Percentiles rank a stretch among this genome's conserved stretches.
Evolutionary conservation across 1,140 invertebrate genomes (phyloP).

Genomic region (Helicoverpa armigera): DNA sequence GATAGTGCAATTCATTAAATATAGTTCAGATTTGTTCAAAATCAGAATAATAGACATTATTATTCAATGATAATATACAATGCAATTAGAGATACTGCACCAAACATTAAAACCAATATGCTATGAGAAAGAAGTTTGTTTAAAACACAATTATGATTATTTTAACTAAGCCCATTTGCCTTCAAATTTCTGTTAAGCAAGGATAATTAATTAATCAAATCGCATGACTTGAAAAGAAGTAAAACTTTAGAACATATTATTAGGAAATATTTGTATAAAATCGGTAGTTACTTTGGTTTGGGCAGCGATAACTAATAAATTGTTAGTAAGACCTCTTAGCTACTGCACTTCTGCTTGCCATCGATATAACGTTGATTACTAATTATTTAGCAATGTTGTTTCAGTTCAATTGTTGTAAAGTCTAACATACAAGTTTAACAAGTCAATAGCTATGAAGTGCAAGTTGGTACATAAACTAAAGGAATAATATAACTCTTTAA

Average conservation of each 20-base stretch:
- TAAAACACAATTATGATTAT: constrained; percentile 75
- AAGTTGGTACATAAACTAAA: constrained; percentile 56
- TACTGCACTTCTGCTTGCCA: constrained; percentile 51
- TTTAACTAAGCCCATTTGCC: constrained; percentile 82
- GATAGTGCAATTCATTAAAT: constrained; percentile 64
- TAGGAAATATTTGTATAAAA: constrained; percentile 56
- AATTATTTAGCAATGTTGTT: constrained; percentile 5
- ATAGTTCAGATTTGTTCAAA: constrained; percentile 62
- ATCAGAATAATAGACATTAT: constrained; percentile 76
- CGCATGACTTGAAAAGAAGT: constrained; percentile 63
- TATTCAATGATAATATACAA: constrained; percentile 85
- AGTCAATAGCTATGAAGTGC: constrained; percentile 66
- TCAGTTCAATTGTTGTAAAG: constrained; percentile 14
- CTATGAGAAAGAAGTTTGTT: constrained; percentile 76
- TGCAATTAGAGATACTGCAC: constrained; percentile 85
- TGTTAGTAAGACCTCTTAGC: constrained; percentile 60
- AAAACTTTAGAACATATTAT: constrained; percentile 61
- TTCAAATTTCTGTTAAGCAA: constrained; percentile 74
- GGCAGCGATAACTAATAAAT: constrained; percentile 72
- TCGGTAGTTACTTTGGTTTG: constrained; percentile 73
- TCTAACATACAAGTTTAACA: constrained; percentile 42
- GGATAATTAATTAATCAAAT: constrained; percentile 61
- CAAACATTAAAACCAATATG: constrained; percentile 84
- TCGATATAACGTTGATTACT: background rate
- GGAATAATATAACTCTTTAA: constrained; percentile 47